Evolutionary conservation across 2,888 invertebrate species (phyloP).

Genomic region (Meandrusa payeni): DNA sequence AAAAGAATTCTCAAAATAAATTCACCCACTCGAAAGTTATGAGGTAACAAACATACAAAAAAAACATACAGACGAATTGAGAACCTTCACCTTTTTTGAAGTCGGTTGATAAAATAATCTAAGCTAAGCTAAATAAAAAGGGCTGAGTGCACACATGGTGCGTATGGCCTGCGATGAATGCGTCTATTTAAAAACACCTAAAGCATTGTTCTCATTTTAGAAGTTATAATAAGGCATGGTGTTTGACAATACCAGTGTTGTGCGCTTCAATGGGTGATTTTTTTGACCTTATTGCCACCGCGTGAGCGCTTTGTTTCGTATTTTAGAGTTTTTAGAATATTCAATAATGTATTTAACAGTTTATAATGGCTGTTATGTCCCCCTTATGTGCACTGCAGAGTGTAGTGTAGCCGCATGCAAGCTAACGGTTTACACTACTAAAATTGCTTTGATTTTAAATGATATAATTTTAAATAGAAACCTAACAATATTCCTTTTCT

Average conservation of each 20-base stretch:
- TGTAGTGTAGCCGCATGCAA: too few species aligned
- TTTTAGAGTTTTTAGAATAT: slow-evolving; percentile 29
- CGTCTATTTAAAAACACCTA: slow-evolving; percentile 19
- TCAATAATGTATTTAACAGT: slow-evolving; percentile 23
- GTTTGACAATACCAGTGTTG: slow-evolving; percentile 32
- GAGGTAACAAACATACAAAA: too few species aligned
- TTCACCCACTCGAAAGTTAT: too few species aligned
- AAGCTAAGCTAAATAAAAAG: not conserved
- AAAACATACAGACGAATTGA: too few species aligned
- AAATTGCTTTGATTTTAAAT: too few species aligned
- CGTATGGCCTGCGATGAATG: slow-evolving; percentile 16
- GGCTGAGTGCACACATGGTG: slow-evolving; percentile 1
- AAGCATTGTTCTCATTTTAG: slow-evolving; percentile 29
- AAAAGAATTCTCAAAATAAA: too few species aligned
- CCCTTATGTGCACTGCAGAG: too few species aligned
- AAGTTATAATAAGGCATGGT: slow-evolving; percentile 25
- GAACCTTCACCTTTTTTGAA: too few species aligned
- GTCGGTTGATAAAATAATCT: too few species aligned
- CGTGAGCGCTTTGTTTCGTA: slow-evolving; percentile 28
- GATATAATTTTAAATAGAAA: too few species aligned
- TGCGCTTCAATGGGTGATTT: slow-evolving; percentile 34
- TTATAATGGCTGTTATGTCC: slow-evolving; percentile 3
- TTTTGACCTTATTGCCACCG: slow-evolving; percentile 30
- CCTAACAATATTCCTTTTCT: too few species aligned
- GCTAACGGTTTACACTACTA: too few species aligned